Conservation (phyloP, 2,888 invertebrate species). For the Drosophila ezoana region DNA sequence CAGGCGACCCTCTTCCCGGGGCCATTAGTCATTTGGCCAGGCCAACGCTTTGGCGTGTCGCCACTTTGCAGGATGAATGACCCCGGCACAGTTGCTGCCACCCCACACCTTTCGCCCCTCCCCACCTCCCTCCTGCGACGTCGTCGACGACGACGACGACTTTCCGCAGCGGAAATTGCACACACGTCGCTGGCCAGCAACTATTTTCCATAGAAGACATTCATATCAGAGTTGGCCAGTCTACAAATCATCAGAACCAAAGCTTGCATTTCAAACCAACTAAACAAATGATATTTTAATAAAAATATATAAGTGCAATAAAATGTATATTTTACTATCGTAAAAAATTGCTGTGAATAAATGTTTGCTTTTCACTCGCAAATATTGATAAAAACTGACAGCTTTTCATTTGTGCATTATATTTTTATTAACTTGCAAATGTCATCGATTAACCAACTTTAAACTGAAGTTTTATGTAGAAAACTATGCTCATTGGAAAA, state of each 20-base stretch:
- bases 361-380: no score
- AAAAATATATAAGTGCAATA: no score
- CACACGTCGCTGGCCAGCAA: slow-evolving; percentile 61
- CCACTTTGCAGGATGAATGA: slow-evolving; percentile 80
- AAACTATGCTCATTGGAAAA: no score
- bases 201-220: slow-evolving; percentile 27
- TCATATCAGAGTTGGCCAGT: slow-evolving; percentile 15
- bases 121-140: not conserved
- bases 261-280: not conserved
- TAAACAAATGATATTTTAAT: not conserved
- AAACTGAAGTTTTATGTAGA: no score
- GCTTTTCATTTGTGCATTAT: no score
- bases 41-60: slow-evolving; percentile 74
- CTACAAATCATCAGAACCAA: slow-evolving; percentile 29
- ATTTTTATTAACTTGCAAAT: no score
- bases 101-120: not conserved
- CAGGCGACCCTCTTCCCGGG: slow-evolving; percentile 16
- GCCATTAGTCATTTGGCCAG: slow-evolving; percentile 71
- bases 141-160: slow-evolving; percentile 5
- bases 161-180: slow-evolving; percentile 68
- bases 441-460: no score
- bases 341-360: no score
- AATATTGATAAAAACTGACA: no score
- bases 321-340: no score
- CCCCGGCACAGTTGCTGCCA: slow-evolving; percentile 54